Percentiles rank a stretch among this genome's conserved stretches.
These are phyloP conservation scores for Psococerastis gibbosa DNA, from an alignment of 2,888 invertebrate species.

Conservation along the genomic window DNA sequence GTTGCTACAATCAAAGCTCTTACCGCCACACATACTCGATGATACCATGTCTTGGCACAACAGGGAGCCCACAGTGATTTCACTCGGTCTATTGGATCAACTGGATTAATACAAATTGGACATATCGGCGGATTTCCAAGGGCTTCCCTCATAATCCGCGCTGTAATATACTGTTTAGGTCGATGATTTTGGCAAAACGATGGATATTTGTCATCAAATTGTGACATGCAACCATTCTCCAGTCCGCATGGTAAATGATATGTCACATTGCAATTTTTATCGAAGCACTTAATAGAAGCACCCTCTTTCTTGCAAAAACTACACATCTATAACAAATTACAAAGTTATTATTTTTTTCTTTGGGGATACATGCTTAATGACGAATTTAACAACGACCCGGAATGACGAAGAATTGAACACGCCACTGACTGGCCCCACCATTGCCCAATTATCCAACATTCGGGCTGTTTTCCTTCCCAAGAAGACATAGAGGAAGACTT, in stretches of 20 bases:
- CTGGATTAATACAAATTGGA: conserved; percentile 46
- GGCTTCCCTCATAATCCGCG: conserved; percentile 19
- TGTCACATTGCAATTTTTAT: conserved; percentile 37
- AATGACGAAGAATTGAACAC: no score
- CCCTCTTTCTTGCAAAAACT: conserved; percentile 40
- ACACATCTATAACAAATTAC: conserved; percentile 30
- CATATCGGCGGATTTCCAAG: conserved; percentile 28
- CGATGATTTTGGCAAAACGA: conserved; percentile 44
- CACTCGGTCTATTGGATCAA: conserved; percentile 24
- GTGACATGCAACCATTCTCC: conserved; percentile 37
- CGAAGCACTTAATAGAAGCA: conserved; percentile 56
- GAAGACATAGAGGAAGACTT: no score
- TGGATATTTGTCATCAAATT: conserved; percentile 39
- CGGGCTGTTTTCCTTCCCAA: no score
- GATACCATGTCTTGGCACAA: conserved; percentile 58
- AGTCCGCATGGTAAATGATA: conserved; percentile 65
- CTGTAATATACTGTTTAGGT: conserved; percentile 31
- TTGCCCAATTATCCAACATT: no score
- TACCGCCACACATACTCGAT: conserved; percentile 49
- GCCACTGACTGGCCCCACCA: no score
- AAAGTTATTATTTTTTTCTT: conserved; percentile 8
- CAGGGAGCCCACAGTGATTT: conserved; percentile 50
- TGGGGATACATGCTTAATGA: no score
- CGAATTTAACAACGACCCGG: no score
- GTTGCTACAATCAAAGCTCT: conserved; percentile 13